phyloP scores from a whole-genome alignment of 2,888 invertebrate genomes.

The Heterodera filipjevi region DNA sequence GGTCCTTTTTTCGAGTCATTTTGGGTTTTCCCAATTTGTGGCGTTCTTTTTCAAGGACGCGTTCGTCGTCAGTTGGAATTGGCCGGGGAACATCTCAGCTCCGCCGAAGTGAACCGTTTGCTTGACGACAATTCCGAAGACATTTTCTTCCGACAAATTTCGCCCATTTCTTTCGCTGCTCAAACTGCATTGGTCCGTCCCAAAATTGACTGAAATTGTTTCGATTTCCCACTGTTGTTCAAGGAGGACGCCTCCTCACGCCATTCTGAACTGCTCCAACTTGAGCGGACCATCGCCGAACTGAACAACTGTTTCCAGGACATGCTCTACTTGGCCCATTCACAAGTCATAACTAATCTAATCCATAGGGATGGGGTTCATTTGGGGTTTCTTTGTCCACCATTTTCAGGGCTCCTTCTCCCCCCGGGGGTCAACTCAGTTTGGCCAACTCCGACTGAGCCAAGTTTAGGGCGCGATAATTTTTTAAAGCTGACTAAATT shows the following conservation, averaged over 20 bases:
- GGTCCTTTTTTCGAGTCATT: too few species aligned
- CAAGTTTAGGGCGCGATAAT: too few species aligned
- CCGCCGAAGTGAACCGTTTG: slow-evolving; percentile 55
- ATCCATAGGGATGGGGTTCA: not conserved
- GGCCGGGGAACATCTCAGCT: slow-evolving; percentile 54
- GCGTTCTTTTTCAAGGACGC: slow-evolving; percentile 49
- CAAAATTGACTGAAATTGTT: not conserved
- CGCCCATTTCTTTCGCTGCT: slow-evolving; percentile 56
- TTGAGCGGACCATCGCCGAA: slow-evolving; percentile 98
- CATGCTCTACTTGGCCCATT: slow-evolving; percentile 92
- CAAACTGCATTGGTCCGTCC: slow-evolving; percentile 46
- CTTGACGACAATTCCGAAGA: slow-evolving; percentile 53
- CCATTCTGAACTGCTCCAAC: slow-evolving; percentile 97
- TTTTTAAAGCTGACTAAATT: too few species aligned
- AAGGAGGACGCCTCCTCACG: slow-evolving; percentile 69
- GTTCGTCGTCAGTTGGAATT: slow-evolving; percentile 60
- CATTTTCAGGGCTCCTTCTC: not conserved
- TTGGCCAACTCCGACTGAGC: too few species aligned
- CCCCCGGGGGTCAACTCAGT: too few species aligned
- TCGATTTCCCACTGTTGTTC: not conserved
- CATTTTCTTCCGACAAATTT: slow-evolving; percentile 60
- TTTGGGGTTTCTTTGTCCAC: too few species aligned
- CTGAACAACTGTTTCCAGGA: slow-evolving; percentile 99
- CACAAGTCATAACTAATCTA: too few species aligned
- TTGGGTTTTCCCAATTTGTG: too few species aligned